These are phyloP conservation scores for Cherax quadricarinatus DNA, from an alignment of 1,140 invertebrate species.

Conservation along the genomic window DNA sequence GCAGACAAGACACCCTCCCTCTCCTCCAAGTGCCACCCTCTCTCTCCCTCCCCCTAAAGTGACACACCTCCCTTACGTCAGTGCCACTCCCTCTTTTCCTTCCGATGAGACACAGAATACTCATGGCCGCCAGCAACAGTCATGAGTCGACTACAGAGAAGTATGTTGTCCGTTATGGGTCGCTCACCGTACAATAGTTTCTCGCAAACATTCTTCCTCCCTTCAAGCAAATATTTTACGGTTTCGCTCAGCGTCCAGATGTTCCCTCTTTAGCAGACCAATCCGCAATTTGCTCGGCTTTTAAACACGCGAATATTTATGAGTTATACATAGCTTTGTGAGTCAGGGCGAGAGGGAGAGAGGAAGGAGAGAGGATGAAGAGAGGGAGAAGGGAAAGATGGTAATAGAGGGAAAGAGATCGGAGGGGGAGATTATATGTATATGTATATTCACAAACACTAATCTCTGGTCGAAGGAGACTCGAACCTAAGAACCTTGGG, in stretches of 20 bases:
- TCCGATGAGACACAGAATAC: background rate
- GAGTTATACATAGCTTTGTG: background rate
- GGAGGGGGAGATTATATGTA: too few relatives aligned
- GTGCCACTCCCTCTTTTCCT: too few relatives aligned
- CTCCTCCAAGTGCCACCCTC: too few relatives aligned
- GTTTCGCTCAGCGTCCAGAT: background rate
- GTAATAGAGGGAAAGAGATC: too few relatives aligned
- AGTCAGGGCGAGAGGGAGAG: background rate
- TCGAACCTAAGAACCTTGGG: too few relatives aligned
- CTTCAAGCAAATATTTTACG: background rate
- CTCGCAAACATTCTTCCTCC: background rate
- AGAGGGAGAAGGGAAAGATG: too few relatives aligned
- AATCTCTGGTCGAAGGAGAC: too few relatives aligned
- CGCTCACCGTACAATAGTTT: background rate
- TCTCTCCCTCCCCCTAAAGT: background rate
- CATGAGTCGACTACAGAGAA: background rate
- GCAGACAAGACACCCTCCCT: background rate
- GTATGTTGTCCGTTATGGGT: background rate
- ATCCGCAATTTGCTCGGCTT: background rate
- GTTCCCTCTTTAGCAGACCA: background rate
- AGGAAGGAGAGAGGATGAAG: too few relatives aligned
- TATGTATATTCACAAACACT: too few relatives aligned
- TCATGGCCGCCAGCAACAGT: background rate
- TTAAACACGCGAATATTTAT: background rate
- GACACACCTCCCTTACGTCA: background rate